Percentiles rank a stretch among this genome's conserved stretches.
phyloP scores from a whole-genome alignment of 2,888 invertebrate genomes.

The Noctua janthe region DNA sequence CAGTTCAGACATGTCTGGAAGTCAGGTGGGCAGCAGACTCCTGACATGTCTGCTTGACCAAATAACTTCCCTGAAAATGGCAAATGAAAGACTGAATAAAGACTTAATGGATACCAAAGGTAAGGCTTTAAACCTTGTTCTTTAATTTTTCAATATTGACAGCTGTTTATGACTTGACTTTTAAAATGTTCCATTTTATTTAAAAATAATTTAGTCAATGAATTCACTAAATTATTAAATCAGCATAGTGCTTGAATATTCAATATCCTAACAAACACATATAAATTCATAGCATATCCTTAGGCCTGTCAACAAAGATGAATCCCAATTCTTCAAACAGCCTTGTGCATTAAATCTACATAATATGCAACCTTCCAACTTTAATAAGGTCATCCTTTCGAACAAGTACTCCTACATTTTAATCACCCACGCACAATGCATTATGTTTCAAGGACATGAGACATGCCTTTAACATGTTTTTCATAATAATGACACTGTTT shows the following conservation, averaged over 20 bases:
- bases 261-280: neutral
- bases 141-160: neutral
- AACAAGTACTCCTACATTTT: conserved; percentile 70
- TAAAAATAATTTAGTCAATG: neutral
- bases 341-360: conserved; percentile 19
- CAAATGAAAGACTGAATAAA: conserved; percentile 93
- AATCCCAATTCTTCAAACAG: neutral
- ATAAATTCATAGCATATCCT: neutral
- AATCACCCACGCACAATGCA: conserved; percentile 68
- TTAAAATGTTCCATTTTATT: neutral
- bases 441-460: conserved; percentile 66
- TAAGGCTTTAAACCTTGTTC: conserved; percentile 70
- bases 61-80: conserved; percentile 92
- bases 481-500: conserved; percentile 36
- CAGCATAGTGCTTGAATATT: neutral
- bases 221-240: neutral
- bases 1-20: conserved; percentile 88
- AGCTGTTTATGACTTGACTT: neutral
- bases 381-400: conserved; percentile 67
- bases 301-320: neutral
- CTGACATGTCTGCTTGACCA: conserved; percentile 93
- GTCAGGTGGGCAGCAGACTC: conserved; percentile 90
- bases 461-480: conserved; percentile 33
- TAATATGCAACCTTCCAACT: conserved; percentile 36
- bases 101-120: conserved; percentile 94